phyloP scores from a whole-genome alignment of 2,113 vertebrate species.

The Apodemus speciosus region DNA sequence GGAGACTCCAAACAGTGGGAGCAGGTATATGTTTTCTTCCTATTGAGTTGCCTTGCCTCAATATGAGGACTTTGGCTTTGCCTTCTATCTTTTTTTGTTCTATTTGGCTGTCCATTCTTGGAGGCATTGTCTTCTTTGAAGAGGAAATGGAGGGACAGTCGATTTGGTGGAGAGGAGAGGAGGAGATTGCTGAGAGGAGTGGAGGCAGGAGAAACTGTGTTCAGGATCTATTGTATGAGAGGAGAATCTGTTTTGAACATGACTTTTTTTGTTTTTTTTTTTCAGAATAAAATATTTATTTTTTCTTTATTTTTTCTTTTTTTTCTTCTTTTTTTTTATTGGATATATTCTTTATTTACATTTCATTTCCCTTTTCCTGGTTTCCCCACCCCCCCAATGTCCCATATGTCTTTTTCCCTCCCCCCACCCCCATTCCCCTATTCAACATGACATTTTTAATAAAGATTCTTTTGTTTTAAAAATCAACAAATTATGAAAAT shows the following conservation, averaged over 20 bases:
- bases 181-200: background rate
- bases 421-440: too few species aligned
- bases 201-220: background rate
- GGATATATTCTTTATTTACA: too few species aligned
- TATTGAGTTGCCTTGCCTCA: background rate
- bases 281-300: too few species aligned
- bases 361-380: too few species aligned
- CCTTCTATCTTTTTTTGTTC: background rate
- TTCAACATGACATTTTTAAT: too few species aligned
- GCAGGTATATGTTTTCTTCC: background rate
- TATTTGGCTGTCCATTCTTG: background rate
- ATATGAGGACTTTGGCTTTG: background rate
- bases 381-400: too few species aligned
- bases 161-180: background rate
- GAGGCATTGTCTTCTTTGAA: background rate
- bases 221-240: background rate
- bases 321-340: too few species aligned
- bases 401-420: too few species aligned
- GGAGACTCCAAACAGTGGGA: background rate
- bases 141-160: background rate
- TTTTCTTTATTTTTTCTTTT: too few species aligned
- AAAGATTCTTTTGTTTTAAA: constrained; percentile 34
- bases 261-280: too few species aligned
- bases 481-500: constrained; percentile 37
- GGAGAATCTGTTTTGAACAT: background rate